These are phyloP conservation scores for Mobula hypostoma DNA, from an alignment of 2,113 vertebrate genomes.

Conservation along the genomic window DNA sequence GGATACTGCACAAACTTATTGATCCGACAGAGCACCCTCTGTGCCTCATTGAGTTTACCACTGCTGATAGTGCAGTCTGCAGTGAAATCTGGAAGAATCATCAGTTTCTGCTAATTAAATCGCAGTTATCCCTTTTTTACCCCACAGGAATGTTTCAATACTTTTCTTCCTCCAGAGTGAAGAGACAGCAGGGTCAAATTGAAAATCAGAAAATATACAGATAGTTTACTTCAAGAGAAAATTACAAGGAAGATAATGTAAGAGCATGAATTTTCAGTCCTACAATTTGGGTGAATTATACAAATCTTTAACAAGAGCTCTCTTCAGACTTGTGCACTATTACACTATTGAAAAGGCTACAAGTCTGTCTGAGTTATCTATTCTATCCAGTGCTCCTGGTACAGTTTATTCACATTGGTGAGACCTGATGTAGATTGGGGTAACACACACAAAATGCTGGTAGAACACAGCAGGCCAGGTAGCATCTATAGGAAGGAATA, in stretches of 20 bases:
- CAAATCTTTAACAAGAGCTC: neutral
- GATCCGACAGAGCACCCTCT: neutral
- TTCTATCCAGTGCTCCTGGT: neutral
- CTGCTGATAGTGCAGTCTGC: neutral
- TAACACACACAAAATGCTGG: too few relatives aligned
- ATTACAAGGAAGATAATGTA: neutral
- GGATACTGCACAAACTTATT: neutral
- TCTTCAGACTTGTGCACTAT: neutral
- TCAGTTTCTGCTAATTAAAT: conserved; percentile 14
- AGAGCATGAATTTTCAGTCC: neutral
- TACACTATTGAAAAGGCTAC: neutral
- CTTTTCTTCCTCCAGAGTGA: neutral
- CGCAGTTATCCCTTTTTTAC: neutral
- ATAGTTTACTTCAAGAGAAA: neutral
- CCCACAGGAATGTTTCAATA: neutral
- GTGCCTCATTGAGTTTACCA: neutral
- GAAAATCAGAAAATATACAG: neutral
- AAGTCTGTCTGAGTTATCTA: too few relatives aligned
- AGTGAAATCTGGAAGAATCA: neutral
- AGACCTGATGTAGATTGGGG: too few relatives aligned
- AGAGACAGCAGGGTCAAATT: neutral
- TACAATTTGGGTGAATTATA: neutral
- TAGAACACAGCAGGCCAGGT: too few relatives aligned
- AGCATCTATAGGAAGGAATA: too few relatives aligned
- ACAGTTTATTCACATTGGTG: neutral